A percentile compares a stretch with the other conserved stretches of the same genome.
These are phyloP conservation scores for Hyles euphorbiae DNA, from an alignment of 1,140 invertebrate species.

Conservation along the genomic window DNA sequence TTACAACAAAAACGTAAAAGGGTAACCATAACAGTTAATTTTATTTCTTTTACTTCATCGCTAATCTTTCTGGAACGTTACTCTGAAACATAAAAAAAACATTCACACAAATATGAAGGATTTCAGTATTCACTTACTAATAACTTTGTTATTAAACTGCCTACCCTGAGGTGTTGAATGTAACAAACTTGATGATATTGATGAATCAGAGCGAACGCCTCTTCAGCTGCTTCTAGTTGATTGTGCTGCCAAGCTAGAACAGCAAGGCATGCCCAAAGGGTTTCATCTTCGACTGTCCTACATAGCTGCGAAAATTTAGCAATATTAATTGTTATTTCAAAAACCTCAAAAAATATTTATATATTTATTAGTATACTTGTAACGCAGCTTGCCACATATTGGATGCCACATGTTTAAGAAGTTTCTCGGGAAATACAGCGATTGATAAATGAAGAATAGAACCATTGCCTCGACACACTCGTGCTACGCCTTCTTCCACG, in stretches of 20 bases:
- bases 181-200: constrained; percentile 95
- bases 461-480: constrained; percentile 75
- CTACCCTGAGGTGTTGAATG: constrained; percentile 88
- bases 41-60: no score
- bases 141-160: constrained; percentile 8
- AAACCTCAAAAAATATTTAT: no score
- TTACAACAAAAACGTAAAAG: no score
- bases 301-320: constrained; percentile 44
- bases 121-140: no score
- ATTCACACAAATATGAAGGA: no score
- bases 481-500: constrained; percentile 87
- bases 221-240: constrained; percentile 88
- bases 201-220: constrained; percentile 94
- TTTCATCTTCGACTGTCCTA: constrained; percentile 81
- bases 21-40: no score
- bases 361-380: constrained; percentile 41
- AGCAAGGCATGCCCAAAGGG: constrained; percentile 93
- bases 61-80: constrained; percentile 43
- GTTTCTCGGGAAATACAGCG: constrained; percentile 73
- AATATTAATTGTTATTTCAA: no score
- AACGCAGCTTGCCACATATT: constrained; percentile 70
- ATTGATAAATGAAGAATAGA: constrained; percentile 75
- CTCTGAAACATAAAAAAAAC: constrained; percentile 38
- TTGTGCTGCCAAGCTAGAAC: constrained; percentile 87
- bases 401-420: constrained; percentile 76